phyloP scores from a whole-genome alignment of 92 coral and sea anemone species.

The Chrysogorgia sp. region DNA sequence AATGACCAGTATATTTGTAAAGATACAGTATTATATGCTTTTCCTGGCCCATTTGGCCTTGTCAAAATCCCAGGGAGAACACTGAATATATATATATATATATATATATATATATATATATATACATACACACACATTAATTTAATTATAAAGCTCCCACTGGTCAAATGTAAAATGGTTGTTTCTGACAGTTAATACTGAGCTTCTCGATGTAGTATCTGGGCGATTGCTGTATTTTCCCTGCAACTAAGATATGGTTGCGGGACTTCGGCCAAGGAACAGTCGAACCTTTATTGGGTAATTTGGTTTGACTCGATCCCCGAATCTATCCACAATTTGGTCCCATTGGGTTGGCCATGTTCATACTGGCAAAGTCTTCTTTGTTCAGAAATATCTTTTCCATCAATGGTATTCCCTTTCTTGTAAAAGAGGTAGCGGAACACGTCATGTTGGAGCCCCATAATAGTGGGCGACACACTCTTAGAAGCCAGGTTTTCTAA shows the following conservation, averaged over 20 bases:
- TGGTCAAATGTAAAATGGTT: neutral
- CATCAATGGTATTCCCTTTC: slow-evolving; percentile 11
- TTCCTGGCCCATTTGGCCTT: too few relatives aligned
- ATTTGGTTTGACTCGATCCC: slow-evolving; percentile 8
- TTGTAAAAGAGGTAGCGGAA: slow-evolving; percentile 12
- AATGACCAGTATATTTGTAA: too few relatives aligned
- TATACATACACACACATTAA: neutral
- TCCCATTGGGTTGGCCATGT: slow-evolving; percentile 13
- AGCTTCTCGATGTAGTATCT: slow-evolving; percentile 4
- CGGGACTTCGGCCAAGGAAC: slow-evolving; percentile 13
- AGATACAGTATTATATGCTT: too few relatives aligned
- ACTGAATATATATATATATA: too few relatives aligned
- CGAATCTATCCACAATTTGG: neutral
- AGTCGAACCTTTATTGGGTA: slow-evolving; percentile 1
- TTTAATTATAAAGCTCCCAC: neutral
- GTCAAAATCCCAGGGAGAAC: neutral
- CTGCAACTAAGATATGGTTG: neutral
- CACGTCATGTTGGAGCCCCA: slow-evolving; percentile 26
- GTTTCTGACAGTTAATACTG: slow-evolving; percentile 14
- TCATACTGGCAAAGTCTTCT: slow-evolving; percentile 6
- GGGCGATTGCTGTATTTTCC: slow-evolving; percentile 7
- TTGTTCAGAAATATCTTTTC: slow-evolving; percentile 1
- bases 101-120: too few relatives aligned
- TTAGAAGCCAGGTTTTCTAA: slow-evolving; percentile 20
- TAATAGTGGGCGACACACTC: slow-evolving; percentile 11